A percentile compares a stretch with the other conserved stretches of the same genome.
These are phyloP conservation scores for Iselma pallidipennis DNA, from an alignment of 2,888 invertebrate genomes.

Conservation along the genomic window DNA sequence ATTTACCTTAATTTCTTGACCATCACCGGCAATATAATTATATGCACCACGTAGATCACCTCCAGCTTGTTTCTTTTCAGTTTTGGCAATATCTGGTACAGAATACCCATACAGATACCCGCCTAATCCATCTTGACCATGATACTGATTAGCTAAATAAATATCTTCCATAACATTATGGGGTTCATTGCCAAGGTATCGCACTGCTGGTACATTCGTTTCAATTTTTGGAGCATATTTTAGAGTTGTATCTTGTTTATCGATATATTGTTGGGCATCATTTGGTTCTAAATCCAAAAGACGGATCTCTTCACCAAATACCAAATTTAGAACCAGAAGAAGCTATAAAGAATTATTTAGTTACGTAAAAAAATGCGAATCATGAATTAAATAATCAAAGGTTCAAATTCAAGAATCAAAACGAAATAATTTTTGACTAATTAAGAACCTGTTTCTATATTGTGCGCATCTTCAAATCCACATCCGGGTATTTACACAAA, in stretches of 20 bases:
- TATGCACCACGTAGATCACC: conserved; percentile 75
- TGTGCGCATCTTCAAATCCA: conserved; percentile 3
- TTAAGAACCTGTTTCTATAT: neutral
- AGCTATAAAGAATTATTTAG: neutral
- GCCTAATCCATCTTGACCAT: conserved; percentile 67
- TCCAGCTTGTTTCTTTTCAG: conserved; percentile 70
- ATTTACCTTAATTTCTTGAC: conserved; percentile 64
- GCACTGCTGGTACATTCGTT: conserved; percentile 57
- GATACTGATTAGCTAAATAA: conserved; percentile 71
- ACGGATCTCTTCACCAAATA: conserved; percentile 56
- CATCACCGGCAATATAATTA: conserved; percentile 65
- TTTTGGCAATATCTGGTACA: conserved; percentile 73
- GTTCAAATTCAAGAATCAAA: conserved; percentile 8
- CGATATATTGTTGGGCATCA: conserved; percentile 58
- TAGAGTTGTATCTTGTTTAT: conserved; percentile 54
- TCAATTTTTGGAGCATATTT: conserved; percentile 62
- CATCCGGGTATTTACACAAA: conserved; percentile 10
- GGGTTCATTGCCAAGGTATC: conserved; percentile 57
- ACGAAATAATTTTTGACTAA: neutral
- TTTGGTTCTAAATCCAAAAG: conserved; percentile 60
- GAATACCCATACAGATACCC: conserved; percentile 74
- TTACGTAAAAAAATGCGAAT: conserved; percentile 11
- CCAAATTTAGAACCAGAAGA: neutral
- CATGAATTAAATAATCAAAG: neutral
- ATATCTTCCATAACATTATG: conserved; percentile 72